A percentile compares a stretch with the other conserved stretches of the same genome.
phyloP scores from a whole-genome alignment of 2,113 vertebrate species.

The Apodemus speciosus region DNA sequence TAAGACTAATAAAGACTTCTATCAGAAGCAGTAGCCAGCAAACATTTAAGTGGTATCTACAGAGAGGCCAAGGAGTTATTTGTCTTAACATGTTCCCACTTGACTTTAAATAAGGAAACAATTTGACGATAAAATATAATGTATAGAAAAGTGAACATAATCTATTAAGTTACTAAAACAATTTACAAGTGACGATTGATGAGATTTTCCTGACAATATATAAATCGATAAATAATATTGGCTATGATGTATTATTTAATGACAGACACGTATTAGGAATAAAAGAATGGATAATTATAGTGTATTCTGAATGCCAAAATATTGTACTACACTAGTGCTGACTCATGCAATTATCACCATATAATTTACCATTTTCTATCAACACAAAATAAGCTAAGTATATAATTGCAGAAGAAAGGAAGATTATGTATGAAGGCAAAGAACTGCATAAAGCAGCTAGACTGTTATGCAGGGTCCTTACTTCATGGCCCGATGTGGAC shows the following conservation, averaged over 20 bases:
- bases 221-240: background rate
- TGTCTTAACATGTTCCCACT: background rate
- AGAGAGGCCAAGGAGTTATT: accelerated
- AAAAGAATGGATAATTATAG: background rate
- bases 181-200: background rate
- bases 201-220: background rate
- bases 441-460: background rate
- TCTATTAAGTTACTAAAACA: background rate
- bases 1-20: background rate
- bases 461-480: accelerated
- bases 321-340: background rate
- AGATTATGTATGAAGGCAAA: background rate
- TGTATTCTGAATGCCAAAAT: background rate
- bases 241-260: background rate
- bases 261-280: background rate
- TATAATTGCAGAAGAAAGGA: background rate
- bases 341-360: background rate
- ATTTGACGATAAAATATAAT: background rate
- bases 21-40: background rate
- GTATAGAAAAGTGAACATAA: background rate
- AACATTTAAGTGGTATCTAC: background rate
- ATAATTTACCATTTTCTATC: background rate
- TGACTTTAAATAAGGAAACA: background rate
- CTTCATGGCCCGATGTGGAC: background rate
- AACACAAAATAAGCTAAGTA: background rate